Conservation (phyloP, 1,140 invertebrate species). For the Pantala flavescens region DNA sequence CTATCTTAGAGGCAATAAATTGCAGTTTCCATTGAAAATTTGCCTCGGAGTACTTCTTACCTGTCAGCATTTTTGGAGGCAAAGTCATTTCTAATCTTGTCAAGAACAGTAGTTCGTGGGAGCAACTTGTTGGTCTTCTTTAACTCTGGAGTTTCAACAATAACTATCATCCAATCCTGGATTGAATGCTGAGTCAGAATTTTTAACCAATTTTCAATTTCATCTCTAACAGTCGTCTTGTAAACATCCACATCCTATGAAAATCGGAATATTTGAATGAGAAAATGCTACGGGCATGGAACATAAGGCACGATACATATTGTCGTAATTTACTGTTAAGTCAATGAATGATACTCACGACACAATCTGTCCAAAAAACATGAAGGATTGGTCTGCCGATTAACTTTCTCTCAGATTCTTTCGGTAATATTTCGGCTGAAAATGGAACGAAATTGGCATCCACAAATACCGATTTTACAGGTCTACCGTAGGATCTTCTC, state of each 20-base stretch:
- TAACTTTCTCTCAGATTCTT: constrained; percentile 56
- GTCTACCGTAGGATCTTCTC: constrained; percentile 71
- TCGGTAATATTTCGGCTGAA: constrained; percentile 53
- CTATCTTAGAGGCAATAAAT: too few species aligned
- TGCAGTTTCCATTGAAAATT: too few species aligned
- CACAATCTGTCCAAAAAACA: constrained; percentile 90
- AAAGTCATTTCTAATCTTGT: constrained; percentile 91
- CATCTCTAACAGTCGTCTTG: constrained; percentile 72
- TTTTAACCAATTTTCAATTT: constrained; percentile 79
- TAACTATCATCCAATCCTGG: constrained; percentile 85
- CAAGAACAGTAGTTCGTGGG: constrained; percentile 82
- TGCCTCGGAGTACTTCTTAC: constrained; percentile 39
- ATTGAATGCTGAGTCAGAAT: constrained; percentile 62
- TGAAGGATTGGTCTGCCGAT: constrained; percentile 83
- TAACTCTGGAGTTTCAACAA: constrained; percentile 86
- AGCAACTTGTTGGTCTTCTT: constrained; percentile 85
- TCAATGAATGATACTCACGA: constrained; percentile 44
- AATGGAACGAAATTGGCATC: constrained; percentile 78
- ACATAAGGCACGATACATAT: background rate
- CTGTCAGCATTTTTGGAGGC: constrained; percentile 76
- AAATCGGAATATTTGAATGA: constrained; percentile 22
- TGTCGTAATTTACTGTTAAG: background rate
- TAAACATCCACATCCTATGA: constrained; percentile 81
- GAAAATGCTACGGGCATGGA: background rate
- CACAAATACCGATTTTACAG: constrained; percentile 70